Evolutionary conservation across 2,888 invertebrate genomes (phyloP), one percentile per base, ranked within the genome.

Genomic region (Himalopsyche japonica): DNA sequence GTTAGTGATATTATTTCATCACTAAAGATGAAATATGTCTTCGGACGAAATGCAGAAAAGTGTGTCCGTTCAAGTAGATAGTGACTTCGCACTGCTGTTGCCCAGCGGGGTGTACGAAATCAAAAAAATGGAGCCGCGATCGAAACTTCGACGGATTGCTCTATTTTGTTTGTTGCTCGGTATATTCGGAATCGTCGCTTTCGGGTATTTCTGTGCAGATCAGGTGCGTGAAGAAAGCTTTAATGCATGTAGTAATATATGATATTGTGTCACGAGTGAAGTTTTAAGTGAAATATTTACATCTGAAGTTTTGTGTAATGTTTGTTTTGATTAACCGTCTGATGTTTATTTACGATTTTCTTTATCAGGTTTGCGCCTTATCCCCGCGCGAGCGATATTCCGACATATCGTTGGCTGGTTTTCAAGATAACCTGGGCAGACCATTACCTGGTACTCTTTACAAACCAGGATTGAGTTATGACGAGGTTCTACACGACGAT

Each of bases 171-270:
- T 97, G 89, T 93, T 95, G 88, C 93, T 97, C 89, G 96, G 96
- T 88, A 93, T 97, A 87, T 95, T 96, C 90, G 97, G 97, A 88
- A 97, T 97, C 91, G 94, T 97, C 88, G 97, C 96, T 89, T 96
- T 97, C 90, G 97, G 97, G 89, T 97, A 97, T 91, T 97, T 97
- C 89, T 97, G 97, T 90, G 96, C 97, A 87, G 97, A 97, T 90
- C 96, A 96, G 93, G 95, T 96, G 89, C 57, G 82, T 70, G 15
- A 81, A 78, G 76, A 64, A 82, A 24, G 77, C 81, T 57, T 79
- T 76, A 24, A 82, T 86, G 34, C 70, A 70, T 70, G 24, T 70
- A 30, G 27, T 15, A 70, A 70, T 12, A 70, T 27, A 27, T 27
- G 8, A 15, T 70, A 15, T 3, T 27, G 70, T 70, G 27, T 27